Conservation (phyloP, 1,140 invertebrate species). For the Drosophila sp. region DNA sequence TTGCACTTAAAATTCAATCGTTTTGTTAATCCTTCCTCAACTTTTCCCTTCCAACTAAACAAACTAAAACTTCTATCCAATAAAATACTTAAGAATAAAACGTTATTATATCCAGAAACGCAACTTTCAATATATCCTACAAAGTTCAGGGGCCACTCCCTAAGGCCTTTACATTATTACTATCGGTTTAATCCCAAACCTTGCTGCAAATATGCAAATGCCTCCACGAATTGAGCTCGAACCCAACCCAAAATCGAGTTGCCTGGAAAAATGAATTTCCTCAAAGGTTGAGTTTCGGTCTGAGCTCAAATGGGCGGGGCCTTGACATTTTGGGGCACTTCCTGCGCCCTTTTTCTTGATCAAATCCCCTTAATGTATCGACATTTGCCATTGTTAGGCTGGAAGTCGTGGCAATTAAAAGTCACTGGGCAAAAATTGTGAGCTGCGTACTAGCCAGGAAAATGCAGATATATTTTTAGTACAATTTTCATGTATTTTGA, state of each 20-base stretch:
- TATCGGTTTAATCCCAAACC: not conserved
- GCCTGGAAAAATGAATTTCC: constrained; percentile 1
- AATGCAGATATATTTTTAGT: constrained; percentile 24
- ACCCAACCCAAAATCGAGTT: constrained; percentile 29
- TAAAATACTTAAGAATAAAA: constrained; percentile 64
- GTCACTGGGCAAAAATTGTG: not conserved
- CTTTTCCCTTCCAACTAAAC: constrained; percentile 12
- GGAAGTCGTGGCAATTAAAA: constrained; percentile 46
- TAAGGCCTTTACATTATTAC: constrained; percentile 23
- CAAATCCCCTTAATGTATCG: constrained; percentile 32
- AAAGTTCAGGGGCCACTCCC: constrained; percentile 62
- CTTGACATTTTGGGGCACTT: constrained; percentile 21
- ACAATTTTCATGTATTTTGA: constrained; percentile 50
- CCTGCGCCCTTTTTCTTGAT: constrained; percentile 1
- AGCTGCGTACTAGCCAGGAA: constrained; percentile 1
- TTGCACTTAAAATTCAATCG: too few relatives aligned
- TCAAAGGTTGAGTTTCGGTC: not conserved
- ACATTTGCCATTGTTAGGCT: not conserved
- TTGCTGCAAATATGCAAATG: constrained; percentile 41
- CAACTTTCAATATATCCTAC: constrained; percentile 16
- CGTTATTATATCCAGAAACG: constrained; percentile 60
- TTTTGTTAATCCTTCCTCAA: not conserved
- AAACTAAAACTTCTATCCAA: constrained; percentile 25
- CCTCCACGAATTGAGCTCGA: not conserved
- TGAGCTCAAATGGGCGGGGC: not conserved